phyloP scores from a whole-genome alignment of 2,797 vertebrate genomes.

The Australoheros facetus region DNA sequence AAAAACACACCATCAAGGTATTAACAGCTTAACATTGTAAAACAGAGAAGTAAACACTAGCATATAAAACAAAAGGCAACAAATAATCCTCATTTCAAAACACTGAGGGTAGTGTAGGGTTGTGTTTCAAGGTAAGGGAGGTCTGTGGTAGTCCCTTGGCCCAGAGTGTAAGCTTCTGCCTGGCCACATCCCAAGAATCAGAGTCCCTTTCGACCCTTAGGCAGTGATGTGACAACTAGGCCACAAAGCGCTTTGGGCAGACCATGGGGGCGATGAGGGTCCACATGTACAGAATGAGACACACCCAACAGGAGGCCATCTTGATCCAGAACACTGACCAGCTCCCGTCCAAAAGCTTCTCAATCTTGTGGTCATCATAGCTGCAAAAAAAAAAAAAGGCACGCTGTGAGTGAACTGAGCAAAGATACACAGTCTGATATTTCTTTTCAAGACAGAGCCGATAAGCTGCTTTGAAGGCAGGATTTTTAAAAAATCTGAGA shows the following conservation, averaged over 20 bases:
- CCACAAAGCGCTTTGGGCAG: constrained; percentile 88
- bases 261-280: constrained; percentile 91
- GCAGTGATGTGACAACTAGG: constrained; percentile 71
- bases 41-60: constrained; percentile 56
- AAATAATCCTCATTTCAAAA: constrained; percentile 53
- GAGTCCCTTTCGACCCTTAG: constrained; percentile 3
- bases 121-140: constrained; percentile 52
- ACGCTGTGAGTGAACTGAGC: background rate
- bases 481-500: background rate
- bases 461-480: background rate
- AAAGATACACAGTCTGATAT: background rate
- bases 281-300: constrained; percentile 89
- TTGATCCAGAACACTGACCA: constrained; percentile 98
- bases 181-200: constrained; percentile 21
- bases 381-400: constrained; percentile 71
- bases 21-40: constrained; percentile 62
- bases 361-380: constrained; percentile 89
- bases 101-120: constrained; percentile 59
- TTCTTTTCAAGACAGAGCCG: background rate
- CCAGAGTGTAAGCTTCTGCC: constrained; percentile 36
- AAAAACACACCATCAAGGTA: constrained; percentile 61
- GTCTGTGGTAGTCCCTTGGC: constrained; percentile 58
- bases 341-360: constrained; percentile 90
- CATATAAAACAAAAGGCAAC: constrained; percentile 72
- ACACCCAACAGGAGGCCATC: constrained; percentile 95